Evolutionary conservation across 2,113 vertebrate genomes (phyloP).

Genomic region (Mesitornis unicolor): DNA sequence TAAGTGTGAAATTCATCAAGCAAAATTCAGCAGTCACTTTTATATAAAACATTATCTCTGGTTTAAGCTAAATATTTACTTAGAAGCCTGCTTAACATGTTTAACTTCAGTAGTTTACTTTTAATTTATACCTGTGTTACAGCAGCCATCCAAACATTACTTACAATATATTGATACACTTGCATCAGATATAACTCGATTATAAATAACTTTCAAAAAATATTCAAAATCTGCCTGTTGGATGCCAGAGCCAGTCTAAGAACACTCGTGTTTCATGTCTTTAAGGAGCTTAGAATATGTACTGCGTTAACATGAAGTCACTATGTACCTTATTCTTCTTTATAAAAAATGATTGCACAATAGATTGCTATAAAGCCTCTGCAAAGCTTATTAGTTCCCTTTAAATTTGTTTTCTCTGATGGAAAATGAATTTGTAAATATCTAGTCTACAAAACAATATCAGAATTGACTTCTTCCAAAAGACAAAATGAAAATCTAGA

Average conservation of each 20-base stretch:
- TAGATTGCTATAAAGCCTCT: not conserved
- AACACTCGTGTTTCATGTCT: not conserved
- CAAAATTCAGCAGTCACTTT: not conserved
- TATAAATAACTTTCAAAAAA: conserved; percentile 32
- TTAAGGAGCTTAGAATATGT: conserved; percentile 28
- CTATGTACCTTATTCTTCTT: not conserved
- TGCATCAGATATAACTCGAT: conserved; percentile 1
- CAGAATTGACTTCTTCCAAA: not conserved
- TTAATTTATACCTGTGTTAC: not conserved
- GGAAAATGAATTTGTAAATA: conserved; percentile 50
- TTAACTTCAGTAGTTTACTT: conserved; percentile 39
- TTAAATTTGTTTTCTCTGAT: conserved; percentile 31
- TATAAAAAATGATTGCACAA: conserved; percentile 24
- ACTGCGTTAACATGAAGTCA: conserved; percentile 36
- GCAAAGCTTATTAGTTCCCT: not conserved
- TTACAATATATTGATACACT: conserved; percentile 24
- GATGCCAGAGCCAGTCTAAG: not conserved
- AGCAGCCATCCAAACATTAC: not conserved
- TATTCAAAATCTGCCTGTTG: conserved; percentile 41
- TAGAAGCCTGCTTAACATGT: conserved; percentile 12
- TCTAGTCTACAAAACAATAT: conserved; percentile 12
- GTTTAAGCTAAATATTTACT: not conserved
- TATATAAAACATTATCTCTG: not conserved
- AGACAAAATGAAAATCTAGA: conserved; percentile 12
- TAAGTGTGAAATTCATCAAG: conserved; percentile 42